Evolutionary conservation across 2,797 vertebrate species (phyloP).

Genomic region (Megaceryle alcyon): DNA sequence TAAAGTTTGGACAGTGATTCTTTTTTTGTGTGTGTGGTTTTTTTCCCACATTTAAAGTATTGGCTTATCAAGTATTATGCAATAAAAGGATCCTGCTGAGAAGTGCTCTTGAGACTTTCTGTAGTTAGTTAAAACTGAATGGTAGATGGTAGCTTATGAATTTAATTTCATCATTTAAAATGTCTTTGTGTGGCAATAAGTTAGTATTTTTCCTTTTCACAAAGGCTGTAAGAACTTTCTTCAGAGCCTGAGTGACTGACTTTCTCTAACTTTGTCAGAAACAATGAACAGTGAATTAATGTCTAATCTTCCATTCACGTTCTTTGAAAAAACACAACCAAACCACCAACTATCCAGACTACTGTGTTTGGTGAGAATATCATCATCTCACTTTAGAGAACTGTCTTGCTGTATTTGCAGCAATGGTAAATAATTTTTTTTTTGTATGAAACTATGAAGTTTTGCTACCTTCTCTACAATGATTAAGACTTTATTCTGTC

Average conservation of each 20-base stretch:
- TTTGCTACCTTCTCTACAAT: not conserved
- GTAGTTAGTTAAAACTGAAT: not conserved
- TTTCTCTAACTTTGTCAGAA: not conserved
- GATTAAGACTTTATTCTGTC: not conserved
- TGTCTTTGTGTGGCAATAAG: not conserved
- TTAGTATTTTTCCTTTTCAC: not conserved
- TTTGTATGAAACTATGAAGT: not conserved
- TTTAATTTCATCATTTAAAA: constrained; percentile 1
- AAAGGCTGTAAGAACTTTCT: not conserved
- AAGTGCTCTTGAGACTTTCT: not conserved
- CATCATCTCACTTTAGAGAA: not conserved
- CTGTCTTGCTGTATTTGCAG: not conserved
- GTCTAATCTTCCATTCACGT: not conserved
- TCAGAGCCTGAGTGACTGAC: not conserved
- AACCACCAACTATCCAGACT: not conserved
- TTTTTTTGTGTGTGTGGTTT: not conserved
- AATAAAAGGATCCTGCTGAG: not conserved
- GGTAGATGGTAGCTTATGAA: not conserved
- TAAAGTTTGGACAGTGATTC: not conserved
- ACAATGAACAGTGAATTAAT: not conserved
- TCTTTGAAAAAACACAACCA: not conserved
- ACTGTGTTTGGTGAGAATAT: not conserved
- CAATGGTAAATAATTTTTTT: not conserved
- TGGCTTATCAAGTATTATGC: not conserved
- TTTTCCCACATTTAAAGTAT: not conserved